A percentile compares a stretch with the other conserved stretches of the same genome.
Evolutionary conservation across 2,113 vertebrate genomes (phyloP).

Genomic region (Syrrhaptes paradoxus): DNA sequence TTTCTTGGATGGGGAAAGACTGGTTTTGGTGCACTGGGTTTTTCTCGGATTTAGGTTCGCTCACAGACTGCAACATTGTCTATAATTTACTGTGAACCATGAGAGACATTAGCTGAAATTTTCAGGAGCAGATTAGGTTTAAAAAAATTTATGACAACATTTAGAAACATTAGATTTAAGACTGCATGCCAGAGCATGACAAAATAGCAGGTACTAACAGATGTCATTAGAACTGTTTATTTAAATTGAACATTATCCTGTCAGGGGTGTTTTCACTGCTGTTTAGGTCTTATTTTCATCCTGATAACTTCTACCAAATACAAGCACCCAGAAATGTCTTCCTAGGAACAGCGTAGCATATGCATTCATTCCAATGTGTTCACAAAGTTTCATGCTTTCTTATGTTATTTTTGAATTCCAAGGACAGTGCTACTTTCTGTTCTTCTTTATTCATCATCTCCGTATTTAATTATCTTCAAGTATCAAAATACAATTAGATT

Average conservation of each 20-base stretch:
- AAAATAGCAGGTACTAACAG: slow-evolving; percentile 74
- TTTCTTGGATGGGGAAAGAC: neutral
- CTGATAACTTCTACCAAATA: slow-evolving; percentile 46
- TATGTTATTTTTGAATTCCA: neutral
- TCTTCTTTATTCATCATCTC: neutral
- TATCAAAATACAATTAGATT: neutral
- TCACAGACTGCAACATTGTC: neutral
- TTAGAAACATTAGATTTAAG: slow-evolving; percentile 63
- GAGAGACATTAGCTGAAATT: slow-evolving; percentile 60
- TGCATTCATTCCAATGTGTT: neutral
- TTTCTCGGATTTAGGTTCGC: slow-evolving; percentile 35
- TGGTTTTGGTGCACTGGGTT: neutral
- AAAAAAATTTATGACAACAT: slow-evolving; percentile 74
- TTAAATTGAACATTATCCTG: slow-evolving; percentile 76
- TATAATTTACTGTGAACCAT: slow-evolving; percentile 25
- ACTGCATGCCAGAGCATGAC: slow-evolving; percentile 70
- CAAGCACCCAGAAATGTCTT: neutral
- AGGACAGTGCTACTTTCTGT: neutral
- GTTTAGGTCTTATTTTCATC: slow-evolving; percentile 29
- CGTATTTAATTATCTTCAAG: neutral
- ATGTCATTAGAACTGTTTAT: slow-evolving; percentile 78
- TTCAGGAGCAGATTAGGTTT: slow-evolving; percentile 65
- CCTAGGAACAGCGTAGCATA: neutral
- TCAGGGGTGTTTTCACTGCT: slow-evolving; percentile 69
- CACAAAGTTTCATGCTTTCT: neutral